These are phyloP conservation scores for Bathynomus jamesi DNA, from an alignment of 1,140 invertebrate species.

Conservation along the genomic window DNA sequence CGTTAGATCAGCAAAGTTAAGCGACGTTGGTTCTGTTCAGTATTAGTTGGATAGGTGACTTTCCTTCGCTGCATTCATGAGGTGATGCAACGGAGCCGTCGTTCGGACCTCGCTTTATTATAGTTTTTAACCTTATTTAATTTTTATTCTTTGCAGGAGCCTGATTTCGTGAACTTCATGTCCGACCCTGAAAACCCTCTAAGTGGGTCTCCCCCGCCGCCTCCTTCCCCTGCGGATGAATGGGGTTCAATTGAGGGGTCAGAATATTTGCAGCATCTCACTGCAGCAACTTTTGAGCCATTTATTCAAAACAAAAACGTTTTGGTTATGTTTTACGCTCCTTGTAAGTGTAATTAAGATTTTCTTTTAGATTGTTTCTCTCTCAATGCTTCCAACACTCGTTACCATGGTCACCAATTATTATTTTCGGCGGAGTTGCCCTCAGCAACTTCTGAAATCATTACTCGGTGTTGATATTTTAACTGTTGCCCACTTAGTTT, in stretches of 20 bases:
- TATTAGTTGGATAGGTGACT: too few relatives aligned
- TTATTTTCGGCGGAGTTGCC: too few relatives aligned
- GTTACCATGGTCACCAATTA: too few relatives aligned
- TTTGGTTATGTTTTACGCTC: conserved; percentile 56
- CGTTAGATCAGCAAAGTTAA: too few relatives aligned
- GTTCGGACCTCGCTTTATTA: too few relatives aligned
- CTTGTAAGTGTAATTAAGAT: conserved; percentile 46
- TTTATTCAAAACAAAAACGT: conserved; percentile 47
- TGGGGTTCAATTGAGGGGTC: conserved; percentile 46
- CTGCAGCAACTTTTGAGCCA: conserved; percentile 48
- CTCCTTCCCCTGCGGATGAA: conserved; percentile 42
- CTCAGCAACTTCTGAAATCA: neutral
- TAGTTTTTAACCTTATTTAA: too few relatives aligned
- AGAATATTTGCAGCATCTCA: conserved; percentile 49
- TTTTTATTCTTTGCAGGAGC: conserved; percentile 45
- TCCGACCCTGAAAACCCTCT: conserved; percentile 51
- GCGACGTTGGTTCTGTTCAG: too few relatives aligned
- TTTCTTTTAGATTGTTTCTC: neutral
- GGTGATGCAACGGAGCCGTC: too few relatives aligned
- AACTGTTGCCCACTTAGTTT: neutral
- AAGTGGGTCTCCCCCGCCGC: conserved; percentile 40
- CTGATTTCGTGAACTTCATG: conserved; percentile 59
- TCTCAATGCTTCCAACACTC: neutral
- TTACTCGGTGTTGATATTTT: neutral
- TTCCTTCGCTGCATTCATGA: too few relatives aligned